Percentiles rank a stretch among this genome's conserved stretches.
Evolutionary conservation across 2,888 invertebrate species (phyloP).

Genomic region (Ormyrus rosae): DNA sequence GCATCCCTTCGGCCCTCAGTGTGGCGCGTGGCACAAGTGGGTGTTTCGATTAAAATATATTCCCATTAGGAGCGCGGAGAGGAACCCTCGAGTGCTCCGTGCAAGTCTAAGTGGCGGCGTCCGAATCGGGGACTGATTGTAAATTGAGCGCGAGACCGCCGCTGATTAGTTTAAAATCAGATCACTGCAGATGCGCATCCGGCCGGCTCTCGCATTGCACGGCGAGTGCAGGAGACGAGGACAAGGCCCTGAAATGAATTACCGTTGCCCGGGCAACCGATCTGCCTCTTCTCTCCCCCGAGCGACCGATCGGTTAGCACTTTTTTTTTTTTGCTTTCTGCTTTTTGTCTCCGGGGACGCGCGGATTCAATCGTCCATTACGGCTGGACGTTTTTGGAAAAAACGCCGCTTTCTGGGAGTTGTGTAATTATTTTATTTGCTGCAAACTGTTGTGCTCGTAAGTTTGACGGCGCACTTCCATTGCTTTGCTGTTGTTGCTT

Average conservation of each 20-base stretch:
- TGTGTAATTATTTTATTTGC: not conserved
- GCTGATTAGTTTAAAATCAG: slow-evolving; percentile 75
- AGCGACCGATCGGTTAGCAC: not conserved
- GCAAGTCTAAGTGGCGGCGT: not conserved
- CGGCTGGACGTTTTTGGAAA: no score
- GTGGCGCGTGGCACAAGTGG: not conserved
- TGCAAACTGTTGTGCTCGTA: not conserved
- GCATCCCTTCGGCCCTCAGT: no score
- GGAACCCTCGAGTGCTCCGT: slow-evolving; percentile 4
- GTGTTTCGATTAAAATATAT: slow-evolving; percentile 51
- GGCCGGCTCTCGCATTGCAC: slow-evolving; percentile 59
- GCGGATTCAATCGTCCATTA: no score
- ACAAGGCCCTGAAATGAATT: slow-evolving; percentile 69
- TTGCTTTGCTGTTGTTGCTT: slow-evolving; percentile 46
- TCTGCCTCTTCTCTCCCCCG: slow-evolving; percentile 3
- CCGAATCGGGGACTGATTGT: slow-evolving; percentile 66
- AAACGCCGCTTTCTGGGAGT: not conserved
- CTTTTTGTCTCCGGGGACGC: not conserved
- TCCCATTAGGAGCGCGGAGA: slow-evolving; percentile 18
- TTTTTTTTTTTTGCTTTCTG: not conserved
- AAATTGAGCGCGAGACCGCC: slow-evolving; percentile 74
- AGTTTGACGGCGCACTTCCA: slow-evolving; percentile 16
- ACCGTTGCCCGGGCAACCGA: slow-evolving; percentile 55
- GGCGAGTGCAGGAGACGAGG: slow-evolving; percentile 59
- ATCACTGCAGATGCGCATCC: slow-evolving; percentile 66